These are phyloP conservation scores for Sitobion miscanthi DNA, from an alignment of 1,140 invertebrate genomes.

Conservation along the genomic window DNA sequence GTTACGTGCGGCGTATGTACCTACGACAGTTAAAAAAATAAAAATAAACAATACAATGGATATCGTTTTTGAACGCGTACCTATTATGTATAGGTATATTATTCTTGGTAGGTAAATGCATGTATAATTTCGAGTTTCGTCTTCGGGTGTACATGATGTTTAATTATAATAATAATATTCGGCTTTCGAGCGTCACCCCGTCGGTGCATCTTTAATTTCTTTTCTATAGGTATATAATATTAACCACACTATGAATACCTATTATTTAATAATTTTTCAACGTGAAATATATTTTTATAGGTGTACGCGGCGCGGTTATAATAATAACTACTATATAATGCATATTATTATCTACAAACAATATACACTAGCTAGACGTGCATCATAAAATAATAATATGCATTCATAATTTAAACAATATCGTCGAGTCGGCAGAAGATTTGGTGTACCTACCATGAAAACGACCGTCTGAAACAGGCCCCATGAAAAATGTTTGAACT, in stretches of 20 bases:
- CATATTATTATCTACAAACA: slow-evolving; percentile 6
- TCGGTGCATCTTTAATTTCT: not conserved
- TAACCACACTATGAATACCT: not conserved
- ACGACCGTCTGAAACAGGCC: not conserved
- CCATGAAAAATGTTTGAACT: not conserved
- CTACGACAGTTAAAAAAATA: not conserved
- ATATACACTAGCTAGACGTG: not conserved
- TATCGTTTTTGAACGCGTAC: not conserved
- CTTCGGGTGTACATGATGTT: not conserved
- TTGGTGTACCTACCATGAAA: not conserved
- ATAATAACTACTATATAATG: slow-evolving; percentile 14
- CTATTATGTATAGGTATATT: not conserved
- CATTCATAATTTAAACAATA: slow-evolving; percentile 1
- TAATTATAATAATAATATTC: slow-evolving; percentile 38
- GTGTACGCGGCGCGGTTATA: not conserved
- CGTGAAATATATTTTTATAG: not conserved
- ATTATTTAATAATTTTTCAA: slow-evolving; percentile 20
- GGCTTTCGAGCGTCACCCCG: not conserved
- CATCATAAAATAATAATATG: not conserved
- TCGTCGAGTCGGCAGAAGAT: not conserved
- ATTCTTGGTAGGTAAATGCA: not conserved
- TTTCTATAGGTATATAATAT: not conserved
- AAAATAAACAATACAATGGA: slow-evolving; percentile 22
- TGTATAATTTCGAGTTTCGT: not conserved
- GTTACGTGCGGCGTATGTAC: not conserved